These are phyloP conservation scores for Hydra vulgaris DNA, from an alignment of 30 jellyfish, hydroid and myxozoan species.

Conservation along the genomic window DNA sequence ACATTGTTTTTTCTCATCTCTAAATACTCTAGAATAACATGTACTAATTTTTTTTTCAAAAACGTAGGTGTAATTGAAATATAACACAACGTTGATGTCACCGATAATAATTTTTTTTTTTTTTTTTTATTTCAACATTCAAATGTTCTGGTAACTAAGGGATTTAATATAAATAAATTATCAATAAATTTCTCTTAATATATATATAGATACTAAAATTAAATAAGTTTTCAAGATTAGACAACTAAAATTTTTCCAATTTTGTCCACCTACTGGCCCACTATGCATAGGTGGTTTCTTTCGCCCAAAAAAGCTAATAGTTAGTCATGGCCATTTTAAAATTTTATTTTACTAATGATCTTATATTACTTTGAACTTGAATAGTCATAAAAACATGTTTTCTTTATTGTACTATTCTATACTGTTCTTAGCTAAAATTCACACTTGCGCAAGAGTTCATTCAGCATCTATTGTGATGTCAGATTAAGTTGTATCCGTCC, in stretches of 20 bases:
- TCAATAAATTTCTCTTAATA: not conserved
- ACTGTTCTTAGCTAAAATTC: too few relatives aligned
- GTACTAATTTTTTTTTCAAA: not conserved
- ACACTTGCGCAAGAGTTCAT: too few relatives aligned
- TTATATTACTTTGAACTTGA: too few relatives aligned
- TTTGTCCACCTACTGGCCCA: not conserved
- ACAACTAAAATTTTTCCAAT: not conserved
- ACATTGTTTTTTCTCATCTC: not conserved
- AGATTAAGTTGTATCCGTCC: too few relatives aligned
- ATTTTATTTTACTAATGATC: too few relatives aligned
- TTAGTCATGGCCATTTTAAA: too few relatives aligned
- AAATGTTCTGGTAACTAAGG: not conserved
- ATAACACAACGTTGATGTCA: not conserved
- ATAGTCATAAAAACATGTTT: too few relatives aligned
- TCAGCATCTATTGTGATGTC: too few relatives aligned
- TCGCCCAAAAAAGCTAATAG: too few relatives aligned
- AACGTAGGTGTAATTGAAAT: not conserved
- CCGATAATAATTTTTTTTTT: not conserved
- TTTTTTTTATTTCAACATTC: not conserved
- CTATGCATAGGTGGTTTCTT: not conserved
- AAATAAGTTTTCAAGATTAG: not conserved
- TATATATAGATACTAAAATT: not conserved
- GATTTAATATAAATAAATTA: not conserved
- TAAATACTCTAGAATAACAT: not conserved
- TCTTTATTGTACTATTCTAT: too few relatives aligned